Evolutionary conservation across 2,797 vertebrate genomes (phyloP), one percentile per base, ranked within the genome.

Genomic region (Chrysocyon brachyurus): DNA sequence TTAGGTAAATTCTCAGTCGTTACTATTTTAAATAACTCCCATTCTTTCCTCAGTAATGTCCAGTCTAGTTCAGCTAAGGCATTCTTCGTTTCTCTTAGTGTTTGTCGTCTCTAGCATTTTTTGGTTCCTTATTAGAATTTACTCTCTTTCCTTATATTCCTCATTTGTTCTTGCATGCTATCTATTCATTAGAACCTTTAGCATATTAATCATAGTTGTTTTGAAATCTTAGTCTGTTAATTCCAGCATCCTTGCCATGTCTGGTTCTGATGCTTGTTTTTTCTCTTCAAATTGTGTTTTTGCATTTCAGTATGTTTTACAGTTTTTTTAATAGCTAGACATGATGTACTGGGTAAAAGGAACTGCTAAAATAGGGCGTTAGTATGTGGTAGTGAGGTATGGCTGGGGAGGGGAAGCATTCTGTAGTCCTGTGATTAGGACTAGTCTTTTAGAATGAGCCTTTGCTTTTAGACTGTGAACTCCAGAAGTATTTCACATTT

Each of bases 161-260:
- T 78, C 57, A 46, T 61, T 70, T 49, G 2, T 61, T 78, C 56
- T 90, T 91, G 19, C 15, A 63, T 72, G 15, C n/a, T 56, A 2
- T 94, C 61, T 79, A 54, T 86, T 56, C 46, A 70, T 72, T 91
- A 79, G 54, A 54, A 40, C 28, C 26, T 21, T 78, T 46, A 86
- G 59, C 14, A n/a, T 92, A 46, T 86, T 66, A 86, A 40, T 92
- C 59, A 66, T 46, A 63, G 56, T 54, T 90, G 52, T 91, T 86
- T 92, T 86, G 57, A 46, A 92, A 78, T 92, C 26, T 33, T 64
- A 61, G 12, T 46, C 59, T 92, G 49, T 52, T 54, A 40, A 17
- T 56, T 77, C 28, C 82, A 78, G 14, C 9, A 75, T 77, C 59
- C 49, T 49, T n/a, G 59, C 31, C 59, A 1, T 56, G 19, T 86